Percentiles rank a stretch among this genome's conserved stretches.
Conservation (phyloP, 1,140 invertebrate species). For the Oreohelix idahoensis region DNA sequence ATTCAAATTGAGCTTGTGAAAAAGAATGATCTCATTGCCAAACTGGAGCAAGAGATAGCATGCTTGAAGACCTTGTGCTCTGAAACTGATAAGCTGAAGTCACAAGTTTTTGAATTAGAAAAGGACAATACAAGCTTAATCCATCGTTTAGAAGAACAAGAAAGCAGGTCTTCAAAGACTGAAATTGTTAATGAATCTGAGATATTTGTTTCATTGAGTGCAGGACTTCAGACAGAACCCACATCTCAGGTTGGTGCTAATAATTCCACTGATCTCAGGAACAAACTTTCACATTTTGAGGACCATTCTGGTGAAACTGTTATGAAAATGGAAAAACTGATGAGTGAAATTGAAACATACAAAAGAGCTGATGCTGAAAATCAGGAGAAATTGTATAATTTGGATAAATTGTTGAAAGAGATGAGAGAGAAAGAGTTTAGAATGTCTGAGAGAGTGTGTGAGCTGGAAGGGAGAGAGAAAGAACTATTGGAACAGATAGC, state of each 20-base stretch:
- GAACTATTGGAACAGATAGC: constrained; percentile 45
- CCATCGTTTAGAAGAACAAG: neutral
- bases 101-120: neutral
- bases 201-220: neutral
- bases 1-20: neutral
- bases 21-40: neutral
- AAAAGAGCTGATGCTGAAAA: neutral
- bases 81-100: neutral
- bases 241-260: neutral
- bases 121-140: neutral
- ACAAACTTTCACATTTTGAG: neutral
- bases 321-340: constrained; percentile 6
- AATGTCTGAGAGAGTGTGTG: constrained; percentile 8
- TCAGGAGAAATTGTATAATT: constrained; percentile 16
- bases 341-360: constrained; percentile 22
- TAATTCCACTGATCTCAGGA: neutral
- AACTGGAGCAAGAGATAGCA: constrained; percentile 15
- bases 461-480: constrained; percentile 44
- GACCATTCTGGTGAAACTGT: constrained; percentile 10
- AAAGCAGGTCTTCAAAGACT: neutral
- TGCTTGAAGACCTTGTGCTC: neutral
- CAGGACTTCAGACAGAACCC: constrained; percentile 14
- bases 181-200: constrained; percentile 26
- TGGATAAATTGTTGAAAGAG: constrained; percentile 26
- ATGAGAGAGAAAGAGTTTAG: constrained; percentile 25